Base-by-base conservation (phyloP, 2,113 vertebrate species). In the Solea solea region DNA sequence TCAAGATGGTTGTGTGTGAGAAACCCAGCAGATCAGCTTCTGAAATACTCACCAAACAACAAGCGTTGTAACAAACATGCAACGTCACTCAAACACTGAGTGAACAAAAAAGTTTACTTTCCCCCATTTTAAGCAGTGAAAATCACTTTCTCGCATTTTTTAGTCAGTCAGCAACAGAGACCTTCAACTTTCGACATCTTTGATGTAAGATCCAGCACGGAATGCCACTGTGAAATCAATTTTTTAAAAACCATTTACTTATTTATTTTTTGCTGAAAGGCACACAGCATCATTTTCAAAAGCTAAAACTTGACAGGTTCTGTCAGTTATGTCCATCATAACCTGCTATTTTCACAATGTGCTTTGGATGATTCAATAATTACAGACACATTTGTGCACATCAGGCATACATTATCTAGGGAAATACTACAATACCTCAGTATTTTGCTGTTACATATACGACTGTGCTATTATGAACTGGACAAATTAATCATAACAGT, bases 191-290 rank as follows among this genome's bases (percentile, higher is more conserved):
- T 34, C 50, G 16, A 71, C 42, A 61, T 9, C 48, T 64, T 1
- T 69, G 34, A 75, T 66, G 50, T 0, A 60, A 14, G 48, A 34
- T 69, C 27, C 60, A 72, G 50, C 34, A 14, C 42, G 25, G 72
- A 66, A 65, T 80, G 60, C 71, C 15, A 77, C 45, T 1, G 4
- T 72, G 52, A 73, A 69, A 73, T 66, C 61, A n/a, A 61, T 7
- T 50, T 40, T 42, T 3, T 21, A 21, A 21, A 21, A 21, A 21
- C 21, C 21, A 21, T 21, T 21, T 21, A 21, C 21, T 21, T 21
- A 21, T 21, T 21, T 21, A 21, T 21, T 21, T 21, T 21, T 21
- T 21, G 21, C 21, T 21, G 1, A 21, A 21, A 21, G 21, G 21
- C 21, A 21, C 21, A 21, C 21, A 21, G 21, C 9, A 52, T 51